Evolutionary conservation across 2,888 invertebrate species (phyloP).

Genomic region (Troides aeacus): DNA sequence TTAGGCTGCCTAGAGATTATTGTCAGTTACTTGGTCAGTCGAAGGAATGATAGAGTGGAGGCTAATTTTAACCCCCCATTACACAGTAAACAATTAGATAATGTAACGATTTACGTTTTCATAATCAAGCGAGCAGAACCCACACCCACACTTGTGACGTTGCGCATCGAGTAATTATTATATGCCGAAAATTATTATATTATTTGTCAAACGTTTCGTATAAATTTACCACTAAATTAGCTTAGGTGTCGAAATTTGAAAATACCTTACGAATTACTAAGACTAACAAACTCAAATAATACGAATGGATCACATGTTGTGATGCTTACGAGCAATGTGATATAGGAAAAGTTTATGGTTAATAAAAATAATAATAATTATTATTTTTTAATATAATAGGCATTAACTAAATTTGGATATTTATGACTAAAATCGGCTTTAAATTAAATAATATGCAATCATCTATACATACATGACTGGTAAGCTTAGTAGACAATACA

Average conservation of each 20-base stretch:
- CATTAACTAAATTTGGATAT: conserved; percentile 80
- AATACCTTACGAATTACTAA: conserved; percentile 48
- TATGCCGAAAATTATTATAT: conserved; percentile 47
- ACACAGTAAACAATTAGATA: conserved; percentile 15
- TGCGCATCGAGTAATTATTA: conserved; percentile 38
- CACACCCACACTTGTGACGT: conserved; percentile 34
- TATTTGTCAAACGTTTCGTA: conserved; percentile 47
- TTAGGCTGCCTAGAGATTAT: conserved; percentile 75
- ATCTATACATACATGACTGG: conserved; percentile 78
- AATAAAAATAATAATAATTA: conserved; percentile 51
- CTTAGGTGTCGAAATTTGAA: conserved; percentile 46
- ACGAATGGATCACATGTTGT: conserved; percentile 66
- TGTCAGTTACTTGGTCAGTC: conserved; percentile 77
- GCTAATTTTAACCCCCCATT: conserved; percentile 31
- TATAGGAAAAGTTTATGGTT: conserved; percentile 60
- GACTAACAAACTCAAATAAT: conserved; percentile 60
- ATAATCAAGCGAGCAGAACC: conserved; percentile 4
- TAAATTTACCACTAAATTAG: conserved; percentile 51
- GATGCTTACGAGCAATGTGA: conserved; percentile 68
- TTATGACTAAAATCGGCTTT: conserved; percentile 78
- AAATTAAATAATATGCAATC: conserved; percentile 73
- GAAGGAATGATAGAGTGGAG: conserved; percentile 51
- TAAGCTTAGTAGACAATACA: conserved; percentile 77
- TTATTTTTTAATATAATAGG: conserved; percentile 57
- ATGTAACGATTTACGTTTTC: conserved; percentile 14